Conservation (phyloP, 2,888 invertebrate genomes). For the Flexamia atlantica region DNA sequence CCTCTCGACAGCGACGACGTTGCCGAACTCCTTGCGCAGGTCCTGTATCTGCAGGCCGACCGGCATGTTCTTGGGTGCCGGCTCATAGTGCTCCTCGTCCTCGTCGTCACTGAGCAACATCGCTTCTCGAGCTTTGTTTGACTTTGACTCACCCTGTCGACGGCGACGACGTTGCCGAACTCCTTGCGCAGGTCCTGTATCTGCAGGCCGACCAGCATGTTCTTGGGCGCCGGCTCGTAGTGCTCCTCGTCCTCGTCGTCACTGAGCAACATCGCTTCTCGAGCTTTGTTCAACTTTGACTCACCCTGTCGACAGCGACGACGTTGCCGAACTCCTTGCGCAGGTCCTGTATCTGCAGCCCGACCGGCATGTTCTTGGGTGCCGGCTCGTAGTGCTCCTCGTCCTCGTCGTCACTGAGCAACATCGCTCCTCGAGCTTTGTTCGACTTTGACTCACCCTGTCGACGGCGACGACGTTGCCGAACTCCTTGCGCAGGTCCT, state of each 20-base stretch:
- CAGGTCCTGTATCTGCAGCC: constrained; percentile 74
- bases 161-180: constrained; percentile 74
- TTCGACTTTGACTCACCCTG: constrained; percentile 56
- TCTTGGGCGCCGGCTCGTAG: constrained; percentile 72
- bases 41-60: constrained; percentile 74
- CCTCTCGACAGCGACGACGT: constrained; percentile 72
- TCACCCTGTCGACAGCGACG: constrained; percentile 65
- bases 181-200: constrained; percentile 72
- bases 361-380: constrained; percentile 72
- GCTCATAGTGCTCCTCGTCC: constrained; percentile 73
- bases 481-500: constrained; percentile 72
- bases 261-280: constrained; percentile 46
- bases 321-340: constrained; percentile 74
- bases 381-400: constrained; percentile 73
- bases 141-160: constrained; percentile 64
- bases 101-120: not conserved
- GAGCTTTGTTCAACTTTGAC: not conserved
- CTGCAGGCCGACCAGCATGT: constrained; percentile 73
- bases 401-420: constrained; percentile 65
- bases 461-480: constrained; percentile 73
- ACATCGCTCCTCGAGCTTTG: constrained; percentile 55
- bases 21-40: constrained; percentile 72
- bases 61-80: constrained; percentile 70
- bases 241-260: constrained; percentile 69
- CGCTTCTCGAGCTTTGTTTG: constrained; percentile 55